These are phyloP conservation scores for Poeciliopsis presidionis DNA, from an alignment of 2,797 vertebrate species.

Conservation along the genomic window DNA sequence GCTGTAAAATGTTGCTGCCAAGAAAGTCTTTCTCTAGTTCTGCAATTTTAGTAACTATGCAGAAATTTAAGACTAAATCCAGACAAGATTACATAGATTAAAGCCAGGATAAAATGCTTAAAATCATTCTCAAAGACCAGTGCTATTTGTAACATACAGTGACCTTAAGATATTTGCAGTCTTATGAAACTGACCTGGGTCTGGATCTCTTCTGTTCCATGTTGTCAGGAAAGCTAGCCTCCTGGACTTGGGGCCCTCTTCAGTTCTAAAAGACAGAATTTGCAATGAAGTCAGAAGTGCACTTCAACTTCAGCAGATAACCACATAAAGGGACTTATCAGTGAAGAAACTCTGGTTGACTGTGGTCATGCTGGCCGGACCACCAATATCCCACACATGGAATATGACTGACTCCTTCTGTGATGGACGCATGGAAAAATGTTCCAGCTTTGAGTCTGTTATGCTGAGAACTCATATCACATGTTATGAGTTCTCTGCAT, in stretches of 20 bases:
- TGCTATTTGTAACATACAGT: not conserved
- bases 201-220: slow-evolving; percentile 85
- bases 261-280: slow-evolving; percentile 76
- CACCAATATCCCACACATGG: too few species aligned
- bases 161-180: not conserved
- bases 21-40: not conserved
- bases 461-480: too few species aligned
- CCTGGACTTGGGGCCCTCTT: slow-evolving; percentile 85
- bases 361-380: too few species aligned
- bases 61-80: not conserved
- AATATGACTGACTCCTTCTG: too few species aligned
- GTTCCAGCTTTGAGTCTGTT: too few species aligned
- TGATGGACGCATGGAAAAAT: too few species aligned
- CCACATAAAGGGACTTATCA: too few species aligned
- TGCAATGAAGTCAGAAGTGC: not conserved
- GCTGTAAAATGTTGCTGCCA: not conserved
- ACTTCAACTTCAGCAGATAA: not conserved
- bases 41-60: not conserved
- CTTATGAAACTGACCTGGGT: slow-evolving; percentile 77
- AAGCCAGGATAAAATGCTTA: not conserved
- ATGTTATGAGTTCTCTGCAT: too few species aligned
- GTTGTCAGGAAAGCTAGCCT: slow-evolving; percentile 88
- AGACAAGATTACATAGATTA: not conserved
- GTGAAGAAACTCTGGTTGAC: too few species aligned
- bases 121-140: not conserved